phyloP scores from a whole-genome alignment of 2,888 invertebrate genomes.

The Teleiodes luculella region DNA sequence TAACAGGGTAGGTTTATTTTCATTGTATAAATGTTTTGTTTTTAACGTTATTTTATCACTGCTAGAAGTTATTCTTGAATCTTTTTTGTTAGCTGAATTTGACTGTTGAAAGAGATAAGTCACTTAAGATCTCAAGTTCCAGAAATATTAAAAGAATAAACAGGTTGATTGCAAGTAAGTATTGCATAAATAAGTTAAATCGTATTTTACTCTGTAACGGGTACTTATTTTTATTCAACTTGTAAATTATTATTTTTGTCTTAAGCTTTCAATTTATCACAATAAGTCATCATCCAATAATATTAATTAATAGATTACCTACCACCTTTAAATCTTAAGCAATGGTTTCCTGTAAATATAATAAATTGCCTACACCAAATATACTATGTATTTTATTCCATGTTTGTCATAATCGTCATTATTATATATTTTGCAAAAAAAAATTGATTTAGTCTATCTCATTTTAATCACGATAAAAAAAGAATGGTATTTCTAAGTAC shows the following conservation, averaged over 20 bases:
- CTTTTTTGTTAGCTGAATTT: background rate
- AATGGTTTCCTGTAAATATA: constrained; percentile 27
- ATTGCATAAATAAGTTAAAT: too few relatives aligned
- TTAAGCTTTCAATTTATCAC: background rate
- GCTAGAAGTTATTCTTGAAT: background rate
- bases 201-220: background rate
- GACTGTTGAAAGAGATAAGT: background rate
- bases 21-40: constrained; percentile 9
- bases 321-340: background rate
- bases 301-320: background rate
- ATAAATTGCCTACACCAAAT: constrained; percentile 24
- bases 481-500: constrained; percentile 50
- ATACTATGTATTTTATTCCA: background rate
- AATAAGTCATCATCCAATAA: background rate
- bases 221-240: background rate
- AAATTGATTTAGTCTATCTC: too few relatives aligned
- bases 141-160: background rate
- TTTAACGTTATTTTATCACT: background rate
- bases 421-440: too few relatives aligned
- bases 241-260: background rate
- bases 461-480: background rate
- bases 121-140: background rate
- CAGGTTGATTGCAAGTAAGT: too few relatives aligned
- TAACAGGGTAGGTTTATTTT: constrained; percentile 16
- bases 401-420: background rate